Conservation (phyloP, 2,113 vertebrate genomes). For the Aphyosemion australe region DNA sequence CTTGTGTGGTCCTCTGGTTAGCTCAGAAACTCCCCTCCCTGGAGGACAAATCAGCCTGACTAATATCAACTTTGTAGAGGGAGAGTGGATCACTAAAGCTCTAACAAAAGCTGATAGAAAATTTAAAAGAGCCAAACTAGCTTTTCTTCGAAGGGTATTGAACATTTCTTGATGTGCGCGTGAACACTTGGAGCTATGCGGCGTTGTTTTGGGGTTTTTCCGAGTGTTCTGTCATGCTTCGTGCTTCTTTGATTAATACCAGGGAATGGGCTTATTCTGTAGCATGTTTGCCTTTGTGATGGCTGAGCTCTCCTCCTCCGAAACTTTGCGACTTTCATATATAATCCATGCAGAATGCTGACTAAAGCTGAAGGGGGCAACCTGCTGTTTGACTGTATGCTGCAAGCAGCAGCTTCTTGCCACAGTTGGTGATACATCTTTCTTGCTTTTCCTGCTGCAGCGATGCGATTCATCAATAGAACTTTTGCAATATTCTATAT, state of each 20-base stretch:
- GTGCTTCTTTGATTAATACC: constrained; percentile 32
- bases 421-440: constrained; percentile 15
- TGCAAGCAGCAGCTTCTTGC: constrained; percentile 26
- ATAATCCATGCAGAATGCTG: constrained; percentile 50
- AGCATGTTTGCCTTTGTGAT: constrained; percentile 3
- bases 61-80: constrained; percentile 38
- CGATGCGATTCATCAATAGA: constrained; percentile 15
- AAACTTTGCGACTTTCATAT: constrained; percentile 47
- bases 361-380: constrained; percentile 52
- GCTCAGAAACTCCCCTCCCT: constrained; percentile 29
- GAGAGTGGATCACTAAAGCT: constrained; percentile 15
- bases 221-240: constrained; percentile 4
- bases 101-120: constrained; percentile 35
- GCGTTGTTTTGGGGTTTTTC: constrained; percentile 10
- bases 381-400: constrained; percentile 46
- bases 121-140: constrained; percentile 16
- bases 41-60: constrained; percentile 33
- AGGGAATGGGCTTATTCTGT: constrained; percentile 14
- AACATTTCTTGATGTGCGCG: constrained; percentile 16
- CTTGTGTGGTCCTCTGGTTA: constrained; percentile 51
- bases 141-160: constrained; percentile 5
- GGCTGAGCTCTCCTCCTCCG: constrained; percentile 18
- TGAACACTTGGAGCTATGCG: constrained; percentile 17
- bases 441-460: constrained; percentile 15
- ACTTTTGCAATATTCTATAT: constrained; percentile 7